Percentiles rank a stretch among this genome's conserved stretches.
These are phyloP conservation scores for Lutraria lutraria DNA, from an alignment of 2,888 invertebrate species.

Conservation along the genomic window DNA sequence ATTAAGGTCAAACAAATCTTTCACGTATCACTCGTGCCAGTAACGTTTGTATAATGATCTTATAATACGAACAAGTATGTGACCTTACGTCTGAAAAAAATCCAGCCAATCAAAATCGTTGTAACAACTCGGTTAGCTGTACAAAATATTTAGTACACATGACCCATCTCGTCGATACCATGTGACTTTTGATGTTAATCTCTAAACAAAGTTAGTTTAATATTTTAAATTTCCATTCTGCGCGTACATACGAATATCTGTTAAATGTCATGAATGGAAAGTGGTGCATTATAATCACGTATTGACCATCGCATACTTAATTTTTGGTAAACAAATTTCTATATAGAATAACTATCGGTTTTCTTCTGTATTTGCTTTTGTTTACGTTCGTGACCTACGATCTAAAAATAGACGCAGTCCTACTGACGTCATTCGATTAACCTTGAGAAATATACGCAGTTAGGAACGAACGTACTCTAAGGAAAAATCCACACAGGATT, in stretches of 20 bases:
- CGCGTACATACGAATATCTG: background rate
- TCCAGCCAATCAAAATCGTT: slow-evolving; percentile 47
- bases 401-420: slow-evolving; percentile 12
- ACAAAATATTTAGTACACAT: slow-evolving; percentile 39
- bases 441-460: slow-evolving; percentile 62
- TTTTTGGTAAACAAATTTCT: background rate
- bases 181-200: slow-evolving; percentile 23
- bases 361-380: background rate
- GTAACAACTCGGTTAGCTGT: slow-evolving; percentile 37
- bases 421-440: slow-evolving; percentile 45
- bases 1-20: background rate
- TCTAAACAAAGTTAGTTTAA: slow-evolving; percentile 34
- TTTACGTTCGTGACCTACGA: slow-evolving; percentile 36
- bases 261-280: slow-evolving; percentile 51
- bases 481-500: slow-evolving; percentile 30
- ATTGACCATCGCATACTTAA: background rate
- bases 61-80: slow-evolving; percentile 36
- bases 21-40: slow-evolving; percentile 14
- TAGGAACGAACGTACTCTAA: slow-evolving; percentile 10
- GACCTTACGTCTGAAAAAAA: slow-evolving; percentile 27
- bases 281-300: background rate
- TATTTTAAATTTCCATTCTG: background rate
- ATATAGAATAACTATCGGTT: background rate
- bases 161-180: slow-evolving; percentile 29
- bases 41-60: slow-evolving; percentile 33